These are phyloP conservation scores for Notolabrus celidotus DNA, from an alignment of 2,797 vertebrate species.

Conservation along the genomic window DNA sequence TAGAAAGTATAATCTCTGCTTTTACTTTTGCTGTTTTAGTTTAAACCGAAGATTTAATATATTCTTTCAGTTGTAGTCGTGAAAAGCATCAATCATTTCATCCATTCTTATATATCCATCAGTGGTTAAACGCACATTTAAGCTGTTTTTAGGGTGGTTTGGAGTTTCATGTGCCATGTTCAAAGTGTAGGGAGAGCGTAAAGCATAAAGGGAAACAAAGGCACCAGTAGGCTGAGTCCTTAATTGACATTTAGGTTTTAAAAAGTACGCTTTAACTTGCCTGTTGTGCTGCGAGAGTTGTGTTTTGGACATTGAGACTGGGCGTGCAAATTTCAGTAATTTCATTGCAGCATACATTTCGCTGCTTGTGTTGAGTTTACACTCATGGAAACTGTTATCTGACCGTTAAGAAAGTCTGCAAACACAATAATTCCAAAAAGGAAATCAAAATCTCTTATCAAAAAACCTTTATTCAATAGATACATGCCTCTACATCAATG, in stretches of 20 bases:
- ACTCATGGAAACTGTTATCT: too few species aligned
- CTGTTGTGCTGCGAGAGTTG: constrained; percentile 69
- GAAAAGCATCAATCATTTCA: constrained; percentile 24
- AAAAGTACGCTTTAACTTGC: constrained; percentile 50
- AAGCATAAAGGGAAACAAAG: constrained; percentile 13
- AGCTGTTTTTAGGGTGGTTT: constrained; percentile 28
- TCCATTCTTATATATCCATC: constrained; percentile 51
- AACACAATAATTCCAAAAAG: constrained; percentile 24
- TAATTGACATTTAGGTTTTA: constrained; percentile 28
- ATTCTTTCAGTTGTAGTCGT: constrained; percentile 26
- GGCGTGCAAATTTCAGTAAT: constrained; percentile 29
- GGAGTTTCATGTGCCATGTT: constrained; percentile 60
- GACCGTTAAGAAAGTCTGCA: neutral
- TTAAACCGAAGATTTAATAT: constrained; percentile 54
- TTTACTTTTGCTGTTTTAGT: constrained; percentile 38
- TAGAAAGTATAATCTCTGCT: constrained; percentile 26
- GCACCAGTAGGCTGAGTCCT: constrained; percentile 12
- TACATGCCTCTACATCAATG: constrained; percentile 69
- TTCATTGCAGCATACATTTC: too few species aligned
- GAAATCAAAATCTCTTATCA: constrained; percentile 59
- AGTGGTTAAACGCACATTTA: constrained; percentile 27
- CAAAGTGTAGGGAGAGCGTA: neutral
- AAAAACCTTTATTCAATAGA: constrained; percentile 80
- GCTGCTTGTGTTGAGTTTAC: too few species aligned
- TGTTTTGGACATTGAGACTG: constrained; percentile 40